Evolutionary conservation across 2,797 vertebrate genomes (phyloP), one percentile per base, ranked within the genome.

Genomic region (Chromobotia macracanthus): DNA sequence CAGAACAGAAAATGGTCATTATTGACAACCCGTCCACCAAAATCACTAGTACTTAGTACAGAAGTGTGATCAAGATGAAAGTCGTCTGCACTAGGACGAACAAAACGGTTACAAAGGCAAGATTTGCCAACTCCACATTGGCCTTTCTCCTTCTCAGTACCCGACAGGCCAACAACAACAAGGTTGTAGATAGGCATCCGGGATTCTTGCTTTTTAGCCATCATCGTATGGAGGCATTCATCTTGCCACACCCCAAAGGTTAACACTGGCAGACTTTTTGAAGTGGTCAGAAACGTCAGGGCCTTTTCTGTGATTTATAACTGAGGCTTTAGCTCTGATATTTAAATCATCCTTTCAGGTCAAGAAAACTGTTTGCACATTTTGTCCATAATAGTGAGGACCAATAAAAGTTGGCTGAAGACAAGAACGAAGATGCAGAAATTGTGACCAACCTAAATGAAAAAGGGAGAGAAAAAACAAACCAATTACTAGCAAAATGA

Each of bases 1-100:
- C 95, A 96, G 86, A 94, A 96, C 13, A 96, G 89, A 77, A 96
- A 96, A 81, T 96, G 95, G 87, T 96, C 95, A 83, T 96, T 96
- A 73, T 96, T 96, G 84, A 96, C 95, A 61, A 96, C 95, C 2
- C 95, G 79, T 0, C 95, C 95, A 5, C 95, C 95, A 13, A 96
- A 96, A 89, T 96, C 95, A 75, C 95, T 96, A 86, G 95, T 96
- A 90, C 95, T 96, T 75, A 96, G 93, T 2, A 96, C 95, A 0
- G 95, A 96, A 0, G 95, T 96, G 87, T 96, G 95, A 83, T 96
- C 95, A 86, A 95, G 83, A 69, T 96, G 93, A 79, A 96, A 96
- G 12, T 95, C 92, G 2, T 96, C 95, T 0, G 95, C 95, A 10
- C 94, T 91, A 0, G 95, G 94, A 12, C 95, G 94, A 1, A 95